Evolutionary conservation across 2,797 vertebrate genomes (phyloP).

Genomic region (Dendrocincla tyrannina): DNA sequence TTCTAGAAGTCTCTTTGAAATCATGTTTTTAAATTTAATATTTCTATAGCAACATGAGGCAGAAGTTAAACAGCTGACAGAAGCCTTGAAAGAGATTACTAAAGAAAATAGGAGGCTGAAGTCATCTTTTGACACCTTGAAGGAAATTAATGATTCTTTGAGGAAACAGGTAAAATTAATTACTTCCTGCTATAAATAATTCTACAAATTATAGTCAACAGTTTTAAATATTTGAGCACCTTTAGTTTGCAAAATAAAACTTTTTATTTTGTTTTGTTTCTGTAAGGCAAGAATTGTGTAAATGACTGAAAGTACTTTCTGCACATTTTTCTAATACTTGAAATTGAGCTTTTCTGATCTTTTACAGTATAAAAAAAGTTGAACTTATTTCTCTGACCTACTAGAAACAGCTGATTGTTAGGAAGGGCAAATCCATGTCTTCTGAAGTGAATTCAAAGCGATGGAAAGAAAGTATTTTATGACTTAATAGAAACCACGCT

Average conservation of each 20-base stretch:
- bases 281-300: not conserved
- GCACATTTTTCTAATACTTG: not conserved
- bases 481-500: not conserved
- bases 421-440: not conserved
- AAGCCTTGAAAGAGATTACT: constrained; percentile 81
- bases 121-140: constrained; percentile 85
- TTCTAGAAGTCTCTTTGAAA: not conserved
- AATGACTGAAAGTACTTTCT: not conserved
- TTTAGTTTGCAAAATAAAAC: not conserved
- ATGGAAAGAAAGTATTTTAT: not conserved
- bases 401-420: not conserved
- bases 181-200: not conserved
- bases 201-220: not conserved
- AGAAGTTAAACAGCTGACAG: constrained; percentile 81
- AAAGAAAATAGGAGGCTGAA: constrained; percentile 88
- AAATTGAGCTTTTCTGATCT: not conserved
- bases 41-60: constrained; percentile 79
- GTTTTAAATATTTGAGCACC: not conserved
- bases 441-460: not conserved
- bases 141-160: constrained; percentile 85
- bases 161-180: constrained; percentile 82
- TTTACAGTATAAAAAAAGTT: not conserved
- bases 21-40: constrained; percentile 3
- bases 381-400: not conserved
- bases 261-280: no score